Evolutionary conservation across 2,888 invertebrate genomes (phyloP).

Genomic region (Acrocyrtus sp.): DNA sequence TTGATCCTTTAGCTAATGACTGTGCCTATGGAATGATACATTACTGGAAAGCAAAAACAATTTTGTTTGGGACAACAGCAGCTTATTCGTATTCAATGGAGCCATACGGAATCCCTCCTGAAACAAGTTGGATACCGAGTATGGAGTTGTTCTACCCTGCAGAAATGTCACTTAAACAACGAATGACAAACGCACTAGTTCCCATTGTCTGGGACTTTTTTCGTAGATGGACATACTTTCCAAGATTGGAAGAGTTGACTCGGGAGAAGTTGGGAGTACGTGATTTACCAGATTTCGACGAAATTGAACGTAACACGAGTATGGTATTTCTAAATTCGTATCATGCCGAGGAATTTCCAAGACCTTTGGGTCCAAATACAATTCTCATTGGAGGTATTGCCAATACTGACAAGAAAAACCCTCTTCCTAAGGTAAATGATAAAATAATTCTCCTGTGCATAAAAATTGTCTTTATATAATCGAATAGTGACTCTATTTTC

Average conservation of each 20-base stretch:
- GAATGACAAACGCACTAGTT: conserved; percentile 34
- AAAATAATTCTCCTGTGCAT: not conserved
- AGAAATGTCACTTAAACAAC: conserved; percentile 37
- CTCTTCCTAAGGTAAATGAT: conserved; percentile 22
- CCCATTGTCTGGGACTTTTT: conserved; percentile 29
- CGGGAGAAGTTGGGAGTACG: not conserved
- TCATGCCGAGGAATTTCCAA: conserved; percentile 20
- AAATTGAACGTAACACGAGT: conserved; percentile 13
- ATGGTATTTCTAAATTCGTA: conserved; percentile 15
- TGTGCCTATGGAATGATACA: conserved; percentile 39
- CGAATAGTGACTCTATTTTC: no score
- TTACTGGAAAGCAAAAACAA: conserved; percentile 14
- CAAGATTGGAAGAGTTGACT: conserved; percentile 1
- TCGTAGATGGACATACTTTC: conserved; percentile 20
- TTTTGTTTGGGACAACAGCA: conserved; percentile 21
- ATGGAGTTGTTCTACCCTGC: conserved; percentile 36
- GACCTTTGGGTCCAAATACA: conserved; percentile 15
- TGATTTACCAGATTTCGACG: conserved; percentile 13
- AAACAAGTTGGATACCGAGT: conserved; percentile 21
- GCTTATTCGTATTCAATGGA: conserved; percentile 14
- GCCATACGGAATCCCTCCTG: conserved; percentile 19
- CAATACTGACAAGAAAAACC: conserved; percentile 13
- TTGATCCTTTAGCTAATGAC: conserved; percentile 50
- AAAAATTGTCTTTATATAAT: not conserved
- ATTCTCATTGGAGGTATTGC: conserved; percentile 27